Evolutionary conservation across 1,140 invertebrate species (phyloP).

Genomic region (Theocolax elegans): DNA sequence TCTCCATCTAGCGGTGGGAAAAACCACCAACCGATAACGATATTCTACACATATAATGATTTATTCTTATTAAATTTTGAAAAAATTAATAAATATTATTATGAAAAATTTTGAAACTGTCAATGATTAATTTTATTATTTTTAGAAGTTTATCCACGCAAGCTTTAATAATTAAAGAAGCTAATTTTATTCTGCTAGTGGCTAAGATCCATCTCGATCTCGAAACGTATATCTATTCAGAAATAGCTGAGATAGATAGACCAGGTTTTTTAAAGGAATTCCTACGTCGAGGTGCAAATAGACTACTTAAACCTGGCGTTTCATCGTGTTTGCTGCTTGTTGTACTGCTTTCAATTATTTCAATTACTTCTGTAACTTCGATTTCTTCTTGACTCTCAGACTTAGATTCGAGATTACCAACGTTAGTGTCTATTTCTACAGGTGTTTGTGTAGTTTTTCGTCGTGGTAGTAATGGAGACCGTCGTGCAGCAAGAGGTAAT

Average conservation of each 20-base stretch:
- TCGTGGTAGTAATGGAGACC: constrained; percentile 61
- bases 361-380: constrained; percentile 66
- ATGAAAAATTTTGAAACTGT: too few relatives aligned
- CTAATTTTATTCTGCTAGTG: too few relatives aligned
- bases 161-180: too few relatives aligned
- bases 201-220: too few relatives aligned
- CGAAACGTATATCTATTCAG: not conserved
- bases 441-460: constrained; percentile 61
- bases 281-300: constrained; percentile 72
- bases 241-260: constrained; percentile 47
- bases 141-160: too few relatives aligned
- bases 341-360: too few relatives aligned
- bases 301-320: constrained; percentile 69
- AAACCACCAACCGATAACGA: too few relatives aligned
- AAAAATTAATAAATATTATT: too few relatives aligned
- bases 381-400: constrained; percentile 33
- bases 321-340: constrained; percentile 64
- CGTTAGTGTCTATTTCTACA: constrained; percentile 41
- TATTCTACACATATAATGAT: too few relatives aligned
- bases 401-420: constrained; percentile 45
- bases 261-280: constrained; percentile 70
- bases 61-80: too few relatives aligned
- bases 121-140: too few relatives aligned
- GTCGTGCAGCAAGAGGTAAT: constrained; percentile 48
- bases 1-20: too few relatives aligned